These are phyloP conservation scores for Eurosta solidaginis DNA, from an alignment of 1,140 invertebrate species.

Conservation along the genomic window DNA sequence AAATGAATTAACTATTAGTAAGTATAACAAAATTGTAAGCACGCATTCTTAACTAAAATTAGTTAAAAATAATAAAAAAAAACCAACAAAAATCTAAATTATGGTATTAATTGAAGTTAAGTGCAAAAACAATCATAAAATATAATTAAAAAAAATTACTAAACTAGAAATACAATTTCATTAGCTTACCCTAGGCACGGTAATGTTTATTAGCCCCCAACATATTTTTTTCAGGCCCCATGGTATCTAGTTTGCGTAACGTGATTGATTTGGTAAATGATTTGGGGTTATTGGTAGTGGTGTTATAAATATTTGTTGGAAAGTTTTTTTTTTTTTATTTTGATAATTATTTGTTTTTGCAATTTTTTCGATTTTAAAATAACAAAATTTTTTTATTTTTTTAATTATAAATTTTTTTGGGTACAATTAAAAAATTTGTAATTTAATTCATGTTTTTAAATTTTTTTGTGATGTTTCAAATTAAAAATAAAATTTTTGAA, in stretches of 20 bases:
- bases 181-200: constrained; percentile 60
- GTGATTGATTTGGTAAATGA: background rate
- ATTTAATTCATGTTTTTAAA: too few relatives aligned
- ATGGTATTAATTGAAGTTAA: too few relatives aligned
- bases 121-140: constrained; percentile 27
- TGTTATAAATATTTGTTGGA: background rate
- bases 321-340: background rate
- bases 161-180: constrained; percentile 30
- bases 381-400: too few relatives aligned
- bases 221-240: constrained; percentile 61
- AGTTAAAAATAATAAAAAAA: too few relatives aligned
- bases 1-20: too few relatives aligned
- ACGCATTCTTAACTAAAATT: too few relatives aligned
- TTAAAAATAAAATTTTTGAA: too few relatives aligned
- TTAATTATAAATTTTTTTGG: background rate
- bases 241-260: constrained; percentile 58
- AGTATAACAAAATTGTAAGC: too few relatives aligned
- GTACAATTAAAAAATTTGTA: too few relatives aligned
- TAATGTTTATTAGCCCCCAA: constrained; percentile 61
- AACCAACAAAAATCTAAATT: too few relatives aligned
- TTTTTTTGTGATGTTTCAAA: too few relatives aligned
- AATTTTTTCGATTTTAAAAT: background rate
- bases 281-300: background rate
- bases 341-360: background rate
- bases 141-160: constrained; percentile 39